Evolutionary conservation across 2,113 vertebrate species (phyloP), one percentile per base, ranked within the genome.

Genomic region (Halcyon malimbica): DNA sequence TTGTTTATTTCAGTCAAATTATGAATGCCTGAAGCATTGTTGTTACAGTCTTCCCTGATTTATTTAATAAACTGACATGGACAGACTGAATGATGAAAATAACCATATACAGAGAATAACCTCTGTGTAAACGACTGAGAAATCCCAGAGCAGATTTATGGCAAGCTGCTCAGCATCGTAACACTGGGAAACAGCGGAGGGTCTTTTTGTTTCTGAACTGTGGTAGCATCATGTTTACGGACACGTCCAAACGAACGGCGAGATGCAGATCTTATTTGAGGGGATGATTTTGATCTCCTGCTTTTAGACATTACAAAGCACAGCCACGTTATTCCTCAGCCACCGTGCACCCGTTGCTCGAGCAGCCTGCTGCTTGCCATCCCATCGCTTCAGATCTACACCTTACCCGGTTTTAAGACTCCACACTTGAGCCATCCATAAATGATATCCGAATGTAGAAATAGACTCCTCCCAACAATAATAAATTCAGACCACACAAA

Each of bases 1-100:
- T 81, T 95, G 73, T 85, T 97, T 90, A 39, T 91, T 95, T 92
- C 86, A 59, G 48, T 80, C 87, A 80, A 90, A 75, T 92, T 94
- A 85, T 18, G 83, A 79, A 90, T 48, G 74, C 60, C 77, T 68
- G 62, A 76, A 96, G 67, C 73, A 59, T 11, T 83, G 29, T n/a
- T 94, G 69, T 62, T 93, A 73, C 73, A 76, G 59, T 51, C 76
- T 93, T 92, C 53, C 59, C 74, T 67, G 70, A 88, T 94, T 92
- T 96, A 91, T 95, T 94, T 90, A 85, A 67, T 90, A 89, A 96
- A 71, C 75, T 69, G 67, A 84, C 41, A 59, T 44, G 73, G 85
- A 65, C 80, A 95, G 64, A 80, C 51, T 75, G 83, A 93, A 74
- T 39, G 75, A 89, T 51, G 62, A 91, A 89, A 92, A 92, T 84